These are phyloP conservation scores for Meiosimyza platycephala DNA, from an alignment of 2,888 invertebrate genomes.

Conservation along the genomic window DNA sequence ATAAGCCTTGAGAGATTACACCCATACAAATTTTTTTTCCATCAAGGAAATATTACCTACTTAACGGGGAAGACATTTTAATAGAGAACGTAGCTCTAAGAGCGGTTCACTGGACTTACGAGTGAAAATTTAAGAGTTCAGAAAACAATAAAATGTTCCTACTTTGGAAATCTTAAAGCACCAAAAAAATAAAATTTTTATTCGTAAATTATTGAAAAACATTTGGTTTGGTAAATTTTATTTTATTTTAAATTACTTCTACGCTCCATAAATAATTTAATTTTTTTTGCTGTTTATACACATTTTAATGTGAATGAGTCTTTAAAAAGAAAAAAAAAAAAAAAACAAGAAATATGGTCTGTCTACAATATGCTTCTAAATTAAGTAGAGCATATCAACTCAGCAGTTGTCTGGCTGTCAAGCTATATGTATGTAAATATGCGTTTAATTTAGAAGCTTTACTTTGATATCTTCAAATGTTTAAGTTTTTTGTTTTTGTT, in stretches of 20 bases:
- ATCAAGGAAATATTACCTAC: too few relatives aligned
- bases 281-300: neutral
- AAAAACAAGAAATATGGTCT: neutral
- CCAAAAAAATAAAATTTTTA: too few relatives aligned
- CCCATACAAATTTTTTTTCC: too few relatives aligned
- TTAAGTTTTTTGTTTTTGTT: neutral
- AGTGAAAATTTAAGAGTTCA: too few relatives aligned
- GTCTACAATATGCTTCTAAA: constrained; percentile 18
- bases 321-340: too few relatives aligned
- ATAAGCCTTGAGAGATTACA: too few relatives aligned
- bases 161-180: too few relatives aligned
- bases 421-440: neutral
- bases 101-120: too few relatives aligned
- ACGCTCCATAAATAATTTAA: neutral
- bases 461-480: neutral
- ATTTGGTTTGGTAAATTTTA: neutral
- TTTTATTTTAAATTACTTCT: neutral
- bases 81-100: too few relatives aligned
- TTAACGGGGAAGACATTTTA: too few relatives aligned
- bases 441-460: neutral
- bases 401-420: constrained; percentile 22
- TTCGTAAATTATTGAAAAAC: neutral
- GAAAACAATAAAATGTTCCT: too few relatives aligned
- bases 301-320: neutral
- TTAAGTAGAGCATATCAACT: constrained; percentile 37